Base-by-base conservation (phyloP, 2,113 vertebrate genomes). In the Gulo gulo region DNA sequence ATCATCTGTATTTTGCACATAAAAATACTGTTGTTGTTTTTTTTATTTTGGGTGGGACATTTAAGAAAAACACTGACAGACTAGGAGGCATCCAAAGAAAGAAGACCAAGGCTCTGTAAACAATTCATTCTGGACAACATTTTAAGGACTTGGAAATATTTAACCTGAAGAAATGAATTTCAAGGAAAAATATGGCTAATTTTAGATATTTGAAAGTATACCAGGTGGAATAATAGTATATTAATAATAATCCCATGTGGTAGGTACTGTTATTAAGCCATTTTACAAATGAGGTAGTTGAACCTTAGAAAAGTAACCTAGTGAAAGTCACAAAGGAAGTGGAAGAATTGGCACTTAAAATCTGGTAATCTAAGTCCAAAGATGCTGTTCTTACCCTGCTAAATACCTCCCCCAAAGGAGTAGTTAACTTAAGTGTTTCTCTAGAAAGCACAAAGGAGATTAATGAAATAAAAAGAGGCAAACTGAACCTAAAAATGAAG, bases 81-180 rank as follows among this genome's bases (percentile, higher is more conserved):
- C 9, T 34, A 45, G 65, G 24, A 47, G 3, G 24, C 6, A 45
- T 57, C 52, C n/a, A 36, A 47, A 76, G 24, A 42, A 88, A 76
- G 36, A 88, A 36, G 26, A 55, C 78, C 29, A 89, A 29, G 36
- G 8, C n/a, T 93, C 47, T 55, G 39, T 29, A 57, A 93, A 83
- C 57, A 10, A 16, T 50, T 78, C 31, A 76, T 93, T 76, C 57
- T 91, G 50, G 31, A 36, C 47, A 57, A 39, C 78, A 57, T 78
- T 65, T 74, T 24, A 89, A 83, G 24, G 20, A 63, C 24, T 89
- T 57, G 42, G 50, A 88, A 76, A 76, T 67, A 57, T 36, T 88
- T 76, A 88, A 74, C 78, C 67, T 67, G 57, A 83, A 83, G 47
- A 88, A 96, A 50, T 76, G 14, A 83, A 91, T 78, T n/a, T 95